Percentiles rank a stretch among this genome's conserved stretches.
phyloP scores from a whole-genome alignment of 2,797 vertebrate species.

The Scleropages formosus region DNA sequence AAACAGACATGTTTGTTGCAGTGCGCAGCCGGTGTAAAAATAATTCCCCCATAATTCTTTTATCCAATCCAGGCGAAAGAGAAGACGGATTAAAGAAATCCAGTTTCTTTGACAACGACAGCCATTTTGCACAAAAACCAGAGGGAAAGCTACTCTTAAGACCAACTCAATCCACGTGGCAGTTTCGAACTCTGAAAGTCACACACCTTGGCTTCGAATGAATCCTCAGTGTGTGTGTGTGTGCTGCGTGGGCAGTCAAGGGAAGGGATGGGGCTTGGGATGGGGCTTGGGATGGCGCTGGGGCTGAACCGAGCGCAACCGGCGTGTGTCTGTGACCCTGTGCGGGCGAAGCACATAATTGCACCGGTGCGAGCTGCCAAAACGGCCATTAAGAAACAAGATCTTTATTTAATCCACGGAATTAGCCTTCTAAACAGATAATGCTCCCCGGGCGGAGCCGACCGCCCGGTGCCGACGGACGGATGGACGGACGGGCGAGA shows the following conservation, averaged over 20 bases:
- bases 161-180: too few relatives aligned
- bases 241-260: constrained; percentile 7
- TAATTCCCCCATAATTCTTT: neutral
- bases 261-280: neutral
- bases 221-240: constrained; percentile 17
- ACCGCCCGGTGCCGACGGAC: neutral
- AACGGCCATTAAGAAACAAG: constrained; percentile 26
- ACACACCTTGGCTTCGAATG: too few relatives aligned
- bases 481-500: neutral
- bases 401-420: constrained; percentile 27
- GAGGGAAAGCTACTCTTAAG: neutral
- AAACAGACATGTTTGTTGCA: too few relatives aligned
- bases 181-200: too few relatives aligned
- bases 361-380: constrained; percentile 17
- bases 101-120: constrained; percentile 5
- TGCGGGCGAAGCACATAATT: constrained; percentile 13
- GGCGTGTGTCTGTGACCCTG: neutral
- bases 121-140: neutral
- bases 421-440: constrained; percentile 2
- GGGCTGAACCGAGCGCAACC: neutral
- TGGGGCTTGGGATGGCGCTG: too few relatives aligned
- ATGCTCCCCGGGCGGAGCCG: neutral
- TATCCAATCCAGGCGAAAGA: neutral
- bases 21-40: neutral
- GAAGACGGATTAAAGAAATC: neutral